Base-by-base conservation (phyloP, 2,888 invertebrate genomes). In the Agonopterix heracliana region DNA sequence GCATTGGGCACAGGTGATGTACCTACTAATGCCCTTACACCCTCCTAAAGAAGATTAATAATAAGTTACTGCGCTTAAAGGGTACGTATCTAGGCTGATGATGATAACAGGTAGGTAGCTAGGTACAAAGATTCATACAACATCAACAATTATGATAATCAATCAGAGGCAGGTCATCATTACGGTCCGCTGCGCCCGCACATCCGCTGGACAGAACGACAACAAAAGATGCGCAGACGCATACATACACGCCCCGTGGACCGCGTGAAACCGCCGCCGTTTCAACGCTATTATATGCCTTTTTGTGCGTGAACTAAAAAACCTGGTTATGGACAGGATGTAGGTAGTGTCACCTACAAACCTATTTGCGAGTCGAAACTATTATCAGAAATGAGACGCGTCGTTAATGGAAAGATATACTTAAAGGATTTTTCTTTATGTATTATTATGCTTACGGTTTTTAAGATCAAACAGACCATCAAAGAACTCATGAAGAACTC, bases 261-360 rank as follows among this genome's bases (percentile, higher is more conserved):
- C 58, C 63, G 68, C 74, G 73, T 78, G 65, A 74, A 77, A 78
- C 76, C 73, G 60, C 76, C 73, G 59, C 66, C 66, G 74, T 79
- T 78, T 76, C 63, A 61, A 48, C 63, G 69, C 77, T 76, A 78
- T 81, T 85, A 84, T 79, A 85, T 84, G 83, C 74, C 73, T 78
- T 73, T 83, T 81, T 82, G 78, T 78, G 62, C 63, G 61, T 72
- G 71, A 77, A 41, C 9, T 69, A 59, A 56, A 56, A 54, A 73
- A 73, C 71, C 68, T 71, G 70, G 69, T 71, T 54, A 56, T 54
- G 44, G 56, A 54, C 73, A 74, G 73, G 74, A 74, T 74, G 63
- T 57, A 60, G 63, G 70, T 50, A 66, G 68, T 61, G 56, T 63
- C 63, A 56, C 60, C 64, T 56, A 64, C 55, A 63, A 63, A 67